Percentiles rank a stretch among this genome's conserved stretches.
Evolutionary conservation across 2,888 invertebrate species (phyloP).

Genomic region (Pachymerium ferrugineum): DNA sequence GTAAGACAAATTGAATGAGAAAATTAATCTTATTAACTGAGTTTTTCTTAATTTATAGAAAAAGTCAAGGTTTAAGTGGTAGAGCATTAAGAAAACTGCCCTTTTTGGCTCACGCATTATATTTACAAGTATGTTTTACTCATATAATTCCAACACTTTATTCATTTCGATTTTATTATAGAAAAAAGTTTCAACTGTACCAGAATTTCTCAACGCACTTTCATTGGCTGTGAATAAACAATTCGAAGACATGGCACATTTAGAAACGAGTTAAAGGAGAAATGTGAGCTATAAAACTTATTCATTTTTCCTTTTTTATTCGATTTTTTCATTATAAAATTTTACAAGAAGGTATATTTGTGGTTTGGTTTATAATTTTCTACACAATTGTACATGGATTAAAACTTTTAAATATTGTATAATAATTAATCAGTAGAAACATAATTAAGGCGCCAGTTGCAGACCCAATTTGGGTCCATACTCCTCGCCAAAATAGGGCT

Average conservation of each 20-base stretch:
- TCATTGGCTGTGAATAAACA: not conserved
- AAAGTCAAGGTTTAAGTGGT: constrained; percentile 71
- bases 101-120: constrained; percentile 67
- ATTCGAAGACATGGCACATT: not conserved
- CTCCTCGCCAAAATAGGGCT: constrained; percentile 71
- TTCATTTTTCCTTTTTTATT: no score
- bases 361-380: not conserved
- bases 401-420: no score
- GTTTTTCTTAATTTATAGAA: constrained; percentile 42
- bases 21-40: constrained; percentile 44
- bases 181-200: not conserved
- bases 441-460: constrained; percentile 64
- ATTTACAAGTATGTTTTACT: constrained; percentile 28
- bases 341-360: not conserved
- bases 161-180: not conserved
- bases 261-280: no score
- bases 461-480: constrained; percentile 69
- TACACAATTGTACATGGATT: not conserved
- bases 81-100: constrained; percentile 81
- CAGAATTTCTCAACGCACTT: not conserved
- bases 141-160: not conserved
- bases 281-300: no score
- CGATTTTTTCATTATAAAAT: no score
- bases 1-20: constrained; percentile 43
- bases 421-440: no score